Percentiles rank a stretch among this genome's conserved stretches.
Evolutionary conservation across 2,888 invertebrate genomes (phyloP).

Genomic region (Ernsta delagoae): DNA sequence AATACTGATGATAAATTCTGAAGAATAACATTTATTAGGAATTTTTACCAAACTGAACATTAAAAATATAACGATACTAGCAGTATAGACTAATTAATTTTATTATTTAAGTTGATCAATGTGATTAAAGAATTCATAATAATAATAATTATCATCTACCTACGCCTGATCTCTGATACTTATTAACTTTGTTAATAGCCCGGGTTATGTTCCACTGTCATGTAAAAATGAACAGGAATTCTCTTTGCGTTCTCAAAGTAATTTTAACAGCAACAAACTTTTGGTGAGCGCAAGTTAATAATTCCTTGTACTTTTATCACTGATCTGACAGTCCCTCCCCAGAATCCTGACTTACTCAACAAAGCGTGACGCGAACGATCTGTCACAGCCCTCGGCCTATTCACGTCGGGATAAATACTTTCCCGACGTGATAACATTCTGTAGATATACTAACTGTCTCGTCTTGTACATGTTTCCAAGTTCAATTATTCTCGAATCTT

Average conservation of each 20-base stretch:
- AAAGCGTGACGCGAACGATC: conserved; percentile 64
- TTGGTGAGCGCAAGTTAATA: conserved; percentile 8
- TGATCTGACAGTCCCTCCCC: conserved; percentile 23
- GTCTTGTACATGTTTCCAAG: conserved; percentile 3
- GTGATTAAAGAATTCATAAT: no score
- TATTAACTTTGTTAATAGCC: no score
- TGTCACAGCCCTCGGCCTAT: conserved; percentile 68
- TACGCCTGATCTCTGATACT: no score
- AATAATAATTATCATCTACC: no score
- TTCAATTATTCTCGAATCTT: neutral
- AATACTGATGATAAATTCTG: no score
- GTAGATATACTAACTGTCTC: conserved; percentile 7
- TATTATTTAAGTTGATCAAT: no score
- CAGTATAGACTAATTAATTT: no score
- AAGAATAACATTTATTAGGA: no score
- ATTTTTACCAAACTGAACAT: no score
- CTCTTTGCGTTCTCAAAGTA: neutral
- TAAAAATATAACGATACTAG: no score
- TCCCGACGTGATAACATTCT: conserved; percentile 54
- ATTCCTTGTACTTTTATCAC: conserved; percentile 37
- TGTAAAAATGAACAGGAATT: neutral
- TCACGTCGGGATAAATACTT: conserved; percentile 70
- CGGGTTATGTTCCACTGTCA: no score
- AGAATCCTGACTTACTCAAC: conserved; percentile 65
- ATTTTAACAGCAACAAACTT: neutral